Evolutionary conservation across 2,797 vertebrate genomes (phyloP), one percentile per base, ranked within the genome.

Genomic region (Mus spretus): DNA sequence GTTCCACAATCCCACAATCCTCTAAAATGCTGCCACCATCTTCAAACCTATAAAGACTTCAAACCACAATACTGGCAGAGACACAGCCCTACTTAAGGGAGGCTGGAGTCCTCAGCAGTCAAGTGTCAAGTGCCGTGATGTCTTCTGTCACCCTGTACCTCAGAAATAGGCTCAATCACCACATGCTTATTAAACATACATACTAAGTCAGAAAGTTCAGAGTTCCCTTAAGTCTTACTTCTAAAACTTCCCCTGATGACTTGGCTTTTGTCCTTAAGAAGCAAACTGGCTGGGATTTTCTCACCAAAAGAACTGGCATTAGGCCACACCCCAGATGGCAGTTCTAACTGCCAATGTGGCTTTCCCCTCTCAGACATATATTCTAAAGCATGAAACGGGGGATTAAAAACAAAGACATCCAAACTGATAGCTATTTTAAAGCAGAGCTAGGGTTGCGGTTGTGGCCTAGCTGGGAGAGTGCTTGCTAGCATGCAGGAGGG

Each of bases 341-440:
- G 10, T 40, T 87, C 65, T 50, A 31, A 55, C 81, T 78, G 72
- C 20, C 65, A 91, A 77, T 7, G 1, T 78, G 82, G 31, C 84
- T 67, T 81, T 90, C 82, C 81, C 59, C 24, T 88, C 84, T 72
- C 87, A n/a, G 57, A 44, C 31, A 47, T 50, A 17, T 22, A 53
- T 67, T 63, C 31, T 47, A 92, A 75, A 88, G 83, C 37, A 63
- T 28, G 83, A 79, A 53, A 91, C 86, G 77, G 50, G 63, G 74
- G 17, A 31, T 84, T 87, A 86, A 92, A 96, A 93, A n/a, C 63
- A 84, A 88, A 89, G 75, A 81, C 63, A 28, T 19, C 70, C 26
- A 70, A 37, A 63, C 22, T 9, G 26, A 91, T 88, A 13, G 34
- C 40, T 70, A 59, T 70, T 72, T 88, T 55, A 63, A 57, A 75